Base-by-base conservation (phyloP, 2,888 invertebrate species). In the Ecdyonurus torrentis region DNA sequence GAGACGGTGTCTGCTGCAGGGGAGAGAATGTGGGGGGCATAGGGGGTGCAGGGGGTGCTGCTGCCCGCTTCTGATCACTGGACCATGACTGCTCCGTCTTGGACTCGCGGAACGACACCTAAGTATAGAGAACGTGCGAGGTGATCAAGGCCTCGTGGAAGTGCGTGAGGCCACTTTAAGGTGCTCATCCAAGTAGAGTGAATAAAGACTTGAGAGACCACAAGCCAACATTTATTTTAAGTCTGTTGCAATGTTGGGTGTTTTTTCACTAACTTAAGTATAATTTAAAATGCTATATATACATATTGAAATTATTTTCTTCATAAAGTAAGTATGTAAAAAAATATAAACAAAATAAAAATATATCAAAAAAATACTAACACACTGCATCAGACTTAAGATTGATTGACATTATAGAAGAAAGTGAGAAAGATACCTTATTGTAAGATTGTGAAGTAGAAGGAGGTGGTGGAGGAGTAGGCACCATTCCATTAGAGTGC, bases 31-130 rank as follows among this genome's bases (percentile, higher is more conserved):
- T 71, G 1, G 72, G 70, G 1, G 76, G 75, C 64, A 75, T 74
- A 64, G 76, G 76, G 0, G 77, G 73, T 2, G 59, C 59, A 18
- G 23, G 63, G 3, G 59, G 63, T 15, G 53, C 24, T 19, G 63
- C 25, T 60, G 59, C 23, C 52, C 70, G 70, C 66, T 74, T 74
- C 62, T 72, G n/a, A n/a, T n/a, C 72, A 10, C 72, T 71, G 1
- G 74, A 72, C 75, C 75, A 75, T n/a, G 71, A 67, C 25, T 75
- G 74, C 24, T 70, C 71, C 58, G 73, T 73, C 58, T 75, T 74
- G 22, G 74, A 72, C 58, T 75, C 75, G 65, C 73, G 72, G 67
- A 75, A 75, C 1, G 73, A 74, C 19, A 73, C 73, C 73, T 73
- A 63, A 64, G 66, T 67, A 67, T 66, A 66, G 63, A 66, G 67